Base-by-base conservation (phyloP, 2,113 vertebrate genomes). In the Gymnorhina tibicen region DNA sequence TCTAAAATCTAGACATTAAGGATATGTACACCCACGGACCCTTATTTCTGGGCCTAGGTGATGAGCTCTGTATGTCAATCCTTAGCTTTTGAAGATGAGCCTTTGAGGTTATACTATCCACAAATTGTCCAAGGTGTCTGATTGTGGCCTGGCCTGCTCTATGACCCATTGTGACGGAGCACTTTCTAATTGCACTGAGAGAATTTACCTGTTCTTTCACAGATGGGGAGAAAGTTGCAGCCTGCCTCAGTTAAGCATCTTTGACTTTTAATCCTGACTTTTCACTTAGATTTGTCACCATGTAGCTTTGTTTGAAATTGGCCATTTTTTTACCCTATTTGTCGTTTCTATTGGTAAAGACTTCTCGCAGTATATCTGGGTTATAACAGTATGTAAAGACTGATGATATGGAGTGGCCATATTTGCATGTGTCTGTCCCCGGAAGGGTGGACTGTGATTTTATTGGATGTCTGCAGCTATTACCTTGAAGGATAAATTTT, bases 401-500 rank as follows among this genome's bases (percentile, higher is more conserved):
- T 95, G 98, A 98, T 98, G 98, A 98, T 94, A 98, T 97, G 96
- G 97, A 98, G 97, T 98, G 97, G 99, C 99, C 97, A 98, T 97
- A 96, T 98, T 98, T 99, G 98, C 98, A 98, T 99, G 99, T 99
- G 99, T 99, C 98, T 98, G 99, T 99, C 99, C 99, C 99, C 99
- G 98, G 99, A 99, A 99, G 98, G 99, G 99, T 99, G 99, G 99
- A 98, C 98, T 99, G 98, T 99, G 97, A 99, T 98, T 99, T 99
- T 99, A 98, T 98, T 99, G 99, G 98, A 99, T 99, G 99, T 99
- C 99, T 99, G 99, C 99, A 99, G 99, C 98, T 99, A 95, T 99
- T 99, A 99, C 99, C 97, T 99, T 99, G 99, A 99, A 99, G 99
- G 99, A 99, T 99, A 98, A 99, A 99, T 99, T 99, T 99, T 99